Evolutionary conservation across 2,888 invertebrate genomes (phyloP).

Genomic region (Odontomyia ornata): DNA sequence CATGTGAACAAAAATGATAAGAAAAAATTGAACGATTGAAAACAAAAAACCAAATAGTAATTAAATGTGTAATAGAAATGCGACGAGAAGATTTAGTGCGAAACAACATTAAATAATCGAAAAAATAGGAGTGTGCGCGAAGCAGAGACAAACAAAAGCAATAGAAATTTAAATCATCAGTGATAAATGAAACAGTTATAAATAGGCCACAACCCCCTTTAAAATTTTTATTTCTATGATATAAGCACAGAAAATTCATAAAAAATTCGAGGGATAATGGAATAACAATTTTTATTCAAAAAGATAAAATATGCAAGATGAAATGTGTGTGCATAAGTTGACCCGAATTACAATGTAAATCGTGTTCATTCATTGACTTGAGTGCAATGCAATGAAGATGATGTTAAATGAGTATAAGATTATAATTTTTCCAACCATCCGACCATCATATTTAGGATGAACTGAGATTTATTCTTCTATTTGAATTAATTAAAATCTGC

Average conservation of each 20-base stretch:
- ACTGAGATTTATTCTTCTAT: conserved; percentile 6
- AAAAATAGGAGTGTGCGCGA: neutral
- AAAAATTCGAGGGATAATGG: conserved; percentile 8
- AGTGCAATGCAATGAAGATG: neutral
- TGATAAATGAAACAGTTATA: neutral
- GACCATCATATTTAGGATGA: neutral
- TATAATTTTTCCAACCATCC: no score
- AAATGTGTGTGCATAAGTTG: neutral
- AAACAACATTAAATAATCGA: neutral
- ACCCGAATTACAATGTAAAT: neutral
- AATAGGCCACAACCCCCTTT: neutral
- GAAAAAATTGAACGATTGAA: conserved; percentile 19
- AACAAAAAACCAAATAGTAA: neutral
- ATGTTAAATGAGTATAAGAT: neutral
- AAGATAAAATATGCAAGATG: no score
- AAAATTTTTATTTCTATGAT: conserved; percentile 31
- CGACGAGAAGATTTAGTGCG: neutral
- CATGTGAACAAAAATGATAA: neutral
- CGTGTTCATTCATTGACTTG: neutral
- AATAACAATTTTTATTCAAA: neutral
- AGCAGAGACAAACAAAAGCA: neutral
- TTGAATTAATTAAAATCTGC: neutral
- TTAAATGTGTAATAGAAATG: neutral
- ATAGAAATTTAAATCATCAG: conserved; percentile 1
- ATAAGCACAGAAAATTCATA: conserved; percentile 26